Evolutionary conservation across 2,113 vertebrate species (phyloP), one percentile per base, ranked within the genome.

Genomic region (crab-eating macaque (Macaca fascicularis)): DNA sequence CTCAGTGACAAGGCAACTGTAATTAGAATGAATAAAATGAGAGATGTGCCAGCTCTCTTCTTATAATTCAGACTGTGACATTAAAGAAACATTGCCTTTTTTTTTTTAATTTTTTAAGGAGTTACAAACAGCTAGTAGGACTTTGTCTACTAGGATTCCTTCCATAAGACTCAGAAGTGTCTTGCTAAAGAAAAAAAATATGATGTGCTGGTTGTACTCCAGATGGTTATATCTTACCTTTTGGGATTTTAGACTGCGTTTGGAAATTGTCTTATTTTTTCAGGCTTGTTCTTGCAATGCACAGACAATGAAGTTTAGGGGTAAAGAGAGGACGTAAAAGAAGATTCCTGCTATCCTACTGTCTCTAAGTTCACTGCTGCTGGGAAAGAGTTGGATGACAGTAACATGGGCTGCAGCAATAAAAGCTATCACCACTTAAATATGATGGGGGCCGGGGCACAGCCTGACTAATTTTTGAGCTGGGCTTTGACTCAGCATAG

Each of bases 11-110:
- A 98, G 98, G 97, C 98, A 98, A 98, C 98, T 98, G 98, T 98
- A 99, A 99, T 99, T 99, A 99, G 98, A 98, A 98, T 97, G 98
- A 99, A 98, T 98, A 98, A 98, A 98, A 98, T 98, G 98, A 98
- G 97, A 98, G 97, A 98, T 95, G 96, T 98, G 98, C 98, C 98
- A 98, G 90, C 97, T 97, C 83, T 90, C 87, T 95, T 55, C 96
- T 98, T 98, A 97, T 98, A 98, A 98, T 98, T 98, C 98, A 98
- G 95, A 92, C 87, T 97, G 93, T 13, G 14, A 97, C 97, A 98
- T 98, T 98, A 98, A 97, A 98, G 98, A 98, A 95, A 97, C 69
- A 97, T 86, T 93, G 90, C 8, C 61, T 95, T 96, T 57, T 95
- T 98, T 95, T 96, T 27, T 95, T 35, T 8, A 50, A 19, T n/a